These are phyloP conservation scores for Peromyscus polionotus DNA, from an alignment of 2,113 vertebrate species.

Conservation along the genomic window DNA sequence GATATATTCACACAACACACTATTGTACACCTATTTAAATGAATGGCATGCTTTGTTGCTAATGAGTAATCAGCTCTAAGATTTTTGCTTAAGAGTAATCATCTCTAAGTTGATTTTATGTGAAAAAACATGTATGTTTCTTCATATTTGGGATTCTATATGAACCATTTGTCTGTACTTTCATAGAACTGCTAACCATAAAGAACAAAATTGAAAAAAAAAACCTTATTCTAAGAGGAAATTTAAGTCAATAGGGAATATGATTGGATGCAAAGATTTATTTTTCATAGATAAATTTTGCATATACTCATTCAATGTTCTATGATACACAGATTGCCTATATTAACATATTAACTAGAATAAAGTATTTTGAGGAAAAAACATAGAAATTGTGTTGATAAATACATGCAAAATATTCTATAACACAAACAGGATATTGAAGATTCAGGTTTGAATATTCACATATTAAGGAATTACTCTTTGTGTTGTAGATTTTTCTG, in stretches of 20 bases:
- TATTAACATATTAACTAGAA: background rate
- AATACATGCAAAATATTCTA: background rate
- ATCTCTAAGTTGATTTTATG: background rate
- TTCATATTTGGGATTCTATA: background rate
- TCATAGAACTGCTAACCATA: background rate
- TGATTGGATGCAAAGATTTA: background rate
- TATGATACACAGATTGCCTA: background rate
- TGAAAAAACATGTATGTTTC: background rate
- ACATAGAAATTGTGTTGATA: background rate
- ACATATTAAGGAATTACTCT: background rate
- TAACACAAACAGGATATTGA: background rate
- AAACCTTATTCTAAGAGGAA: background rate
- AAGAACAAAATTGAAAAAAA: background rate
- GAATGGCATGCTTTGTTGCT: background rate
- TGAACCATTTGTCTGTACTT: background rate
- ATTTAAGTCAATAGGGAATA: background rate
- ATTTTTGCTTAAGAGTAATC: background rate
- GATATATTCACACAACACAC: background rate
- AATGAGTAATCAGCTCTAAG: background rate
- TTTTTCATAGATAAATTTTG: background rate
- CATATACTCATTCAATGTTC: background rate
- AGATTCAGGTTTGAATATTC: background rate
- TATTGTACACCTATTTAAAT: conserved; percentile 17
- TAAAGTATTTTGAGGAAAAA: conserved; percentile 15
- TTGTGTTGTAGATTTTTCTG: background rate